Evolutionary conservation across 2,888 invertebrate genomes (phyloP).

Genomic region (Meteorus cinctellus): DNA sequence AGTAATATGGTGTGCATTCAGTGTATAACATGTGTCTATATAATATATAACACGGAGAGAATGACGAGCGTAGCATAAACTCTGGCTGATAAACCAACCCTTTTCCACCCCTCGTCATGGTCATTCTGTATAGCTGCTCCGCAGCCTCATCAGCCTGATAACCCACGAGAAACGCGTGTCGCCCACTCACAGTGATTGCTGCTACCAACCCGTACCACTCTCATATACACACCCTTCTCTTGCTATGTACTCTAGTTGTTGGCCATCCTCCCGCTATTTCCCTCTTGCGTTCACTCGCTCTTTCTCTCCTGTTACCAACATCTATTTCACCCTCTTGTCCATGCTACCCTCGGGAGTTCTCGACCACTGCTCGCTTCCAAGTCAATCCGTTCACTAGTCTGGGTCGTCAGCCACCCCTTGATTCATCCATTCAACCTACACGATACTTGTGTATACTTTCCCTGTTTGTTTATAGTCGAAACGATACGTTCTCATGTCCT

Average conservation of each 20-base stretch:
- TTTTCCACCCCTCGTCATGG: constrained; percentile 52
- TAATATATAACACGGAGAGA: constrained; percentile 4
- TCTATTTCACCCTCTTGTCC: constrained; percentile 37
- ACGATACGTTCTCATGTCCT: constrained; percentile 24
- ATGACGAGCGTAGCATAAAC: constrained; percentile 52
- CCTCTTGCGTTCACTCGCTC: constrained; percentile 53
- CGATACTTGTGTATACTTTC: constrained; percentile 47
- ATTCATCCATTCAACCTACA: constrained; percentile 49
- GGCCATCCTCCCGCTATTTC: constrained; percentile 39
- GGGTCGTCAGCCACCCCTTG: constrained; percentile 45
- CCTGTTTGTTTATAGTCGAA: constrained; percentile 37
- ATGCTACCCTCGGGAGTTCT: constrained; percentile 24
- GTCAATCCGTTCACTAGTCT: constrained; percentile 50
- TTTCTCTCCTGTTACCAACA: constrained; percentile 41
- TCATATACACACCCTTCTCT: constrained; percentile 10
- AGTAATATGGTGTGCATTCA: not conserved
- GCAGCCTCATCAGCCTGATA: constrained; percentile 69
- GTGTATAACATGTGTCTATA: not conserved
- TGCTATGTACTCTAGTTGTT: constrained; percentile 14
- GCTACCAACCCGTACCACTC: constrained; percentile 55
- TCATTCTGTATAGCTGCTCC: constrained; percentile 45
- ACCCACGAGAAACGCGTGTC: constrained; percentile 68
- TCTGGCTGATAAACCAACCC: constrained; percentile 57
- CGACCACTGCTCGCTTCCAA: constrained; percentile 42
- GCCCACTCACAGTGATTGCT: constrained; percentile 72